These are phyloP conservation scores for Limenitis camilla DNA, from an alignment of 2,888 invertebrate genomes.

Conservation along the genomic window DNA sequence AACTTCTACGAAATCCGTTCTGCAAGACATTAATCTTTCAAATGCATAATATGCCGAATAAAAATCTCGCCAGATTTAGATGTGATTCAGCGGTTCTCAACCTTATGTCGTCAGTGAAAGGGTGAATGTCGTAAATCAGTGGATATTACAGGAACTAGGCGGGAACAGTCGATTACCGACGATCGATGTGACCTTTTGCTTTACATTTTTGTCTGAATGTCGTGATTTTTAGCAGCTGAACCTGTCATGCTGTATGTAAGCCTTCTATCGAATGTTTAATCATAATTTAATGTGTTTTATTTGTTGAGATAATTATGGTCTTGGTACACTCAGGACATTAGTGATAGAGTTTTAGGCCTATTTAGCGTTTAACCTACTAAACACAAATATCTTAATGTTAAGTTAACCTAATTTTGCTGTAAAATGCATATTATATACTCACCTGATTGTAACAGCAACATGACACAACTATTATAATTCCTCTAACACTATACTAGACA, in stretches of 20 bases:
- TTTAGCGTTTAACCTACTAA: no score
- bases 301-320: not conserved
- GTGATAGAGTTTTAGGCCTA: no score
- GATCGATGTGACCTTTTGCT: slow-evolving; percentile 17
- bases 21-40: slow-evolving; percentile 18
- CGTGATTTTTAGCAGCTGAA: not conserved
- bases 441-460: no score
- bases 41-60: slow-evolving; percentile 14
- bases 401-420: no score
- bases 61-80: slow-evolving; percentile 8
- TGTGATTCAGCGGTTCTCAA: slow-evolving; percentile 17
- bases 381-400: no score
- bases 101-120: slow-evolving; percentile 5
- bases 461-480: no score
- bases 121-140: slow-evolving; percentile 16
- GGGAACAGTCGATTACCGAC: slow-evolving; percentile 20
- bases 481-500: no score
- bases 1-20: slow-evolving; percentile 3
- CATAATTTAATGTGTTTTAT: not conserved
- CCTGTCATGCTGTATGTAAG: no score
- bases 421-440: no score
- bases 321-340: not conserved
- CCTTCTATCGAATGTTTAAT: no score
- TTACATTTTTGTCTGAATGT: slow-evolving; percentile 2
- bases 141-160: slow-evolving; percentile 14